Evolutionary conservation across 1,140 invertebrate genomes (phyloP).

Genomic region (Acromyrmex charruanus): DNA sequence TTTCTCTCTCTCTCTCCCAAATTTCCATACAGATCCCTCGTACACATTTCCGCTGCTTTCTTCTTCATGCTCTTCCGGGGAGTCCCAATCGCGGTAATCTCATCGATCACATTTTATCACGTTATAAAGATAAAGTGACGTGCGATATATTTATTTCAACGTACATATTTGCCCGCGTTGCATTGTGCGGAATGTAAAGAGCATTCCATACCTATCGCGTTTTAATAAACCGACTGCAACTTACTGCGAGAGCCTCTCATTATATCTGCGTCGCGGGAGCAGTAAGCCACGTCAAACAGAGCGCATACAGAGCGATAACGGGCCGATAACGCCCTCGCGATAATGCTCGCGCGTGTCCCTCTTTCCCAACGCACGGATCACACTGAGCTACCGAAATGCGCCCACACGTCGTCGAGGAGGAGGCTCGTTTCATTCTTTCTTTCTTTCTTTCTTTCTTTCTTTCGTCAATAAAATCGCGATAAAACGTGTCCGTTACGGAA

Average conservation of each 20-base stretch:
- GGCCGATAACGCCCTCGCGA: constrained; percentile 70
- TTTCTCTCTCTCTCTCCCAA: too few species aligned
- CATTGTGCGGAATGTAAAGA: constrained; percentile 9
- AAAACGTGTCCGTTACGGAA: background rate
- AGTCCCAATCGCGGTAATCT: background rate
- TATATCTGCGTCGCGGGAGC: constrained; percentile 68
- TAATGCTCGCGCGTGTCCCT: constrained; percentile 50
- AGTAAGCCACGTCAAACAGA: constrained; percentile 78
- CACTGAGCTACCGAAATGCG: constrained; percentile 14
- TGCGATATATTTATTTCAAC: constrained; percentile 21
- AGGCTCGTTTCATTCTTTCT: background rate
- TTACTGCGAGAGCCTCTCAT: constrained; percentile 45
- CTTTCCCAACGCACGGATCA: background rate
- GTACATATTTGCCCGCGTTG: constrained; percentile 22
- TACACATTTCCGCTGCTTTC: background rate
- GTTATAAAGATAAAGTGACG: constrained; percentile 17
- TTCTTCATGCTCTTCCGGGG: background rate
- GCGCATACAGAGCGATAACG: constrained; percentile 67
- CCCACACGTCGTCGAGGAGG: background rate
- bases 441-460: too few species aligned
- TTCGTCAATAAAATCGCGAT: background rate
- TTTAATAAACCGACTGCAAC: constrained; percentile 72
- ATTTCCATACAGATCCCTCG: background rate
- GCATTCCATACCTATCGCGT: constrained; percentile 8
- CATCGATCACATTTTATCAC: constrained; percentile 36